Evolutionary conservation across 2,113 vertebrate species (phyloP).

Genomic region (Elephas maximus): DNA sequence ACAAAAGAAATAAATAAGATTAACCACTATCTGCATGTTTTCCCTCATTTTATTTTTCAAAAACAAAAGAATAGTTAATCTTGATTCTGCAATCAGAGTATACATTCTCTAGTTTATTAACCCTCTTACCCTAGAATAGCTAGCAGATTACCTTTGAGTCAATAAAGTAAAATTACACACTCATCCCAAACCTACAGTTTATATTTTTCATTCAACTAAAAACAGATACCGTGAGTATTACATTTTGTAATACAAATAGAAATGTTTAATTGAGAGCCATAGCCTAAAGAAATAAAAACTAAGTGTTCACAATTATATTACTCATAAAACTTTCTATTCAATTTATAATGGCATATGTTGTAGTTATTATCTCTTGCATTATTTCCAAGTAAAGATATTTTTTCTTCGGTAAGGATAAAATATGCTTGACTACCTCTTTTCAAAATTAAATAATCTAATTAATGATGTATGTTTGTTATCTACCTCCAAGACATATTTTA

Average conservation of each 20-base stretch:
- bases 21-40: neutral
- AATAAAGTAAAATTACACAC: neutral
- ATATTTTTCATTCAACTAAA: conserved; percentile 53
- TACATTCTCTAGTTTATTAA: neutral
- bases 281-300: conserved; percentile 38
- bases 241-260: conserved; percentile 52
- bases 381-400: conserved; percentile 71
- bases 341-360: conserved; percentile 65
- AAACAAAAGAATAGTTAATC: neutral
- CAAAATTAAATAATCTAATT: conserved; percentile 77
- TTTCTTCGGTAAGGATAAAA: conserved; percentile 65
- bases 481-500: neutral
- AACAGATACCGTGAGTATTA: conserved; percentile 11
- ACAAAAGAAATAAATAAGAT: neutral
- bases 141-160: neutral
- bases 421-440: conserved; percentile 76
- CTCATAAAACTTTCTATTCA: conserved; percentile 63
- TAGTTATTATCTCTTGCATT: conserved; percentile 63
- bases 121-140: neutral
- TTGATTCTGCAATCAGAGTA: neutral
- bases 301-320: neutral
- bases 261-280: neutral
- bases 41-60: neutral
- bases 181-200: neutral
- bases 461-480: conserved; percentile 55